Evolutionary conservation across 2,888 invertebrate genomes (phyloP), one percentile per base, ranked within the genome.

Genomic region (Eupithecia tripunctaria): DNA sequence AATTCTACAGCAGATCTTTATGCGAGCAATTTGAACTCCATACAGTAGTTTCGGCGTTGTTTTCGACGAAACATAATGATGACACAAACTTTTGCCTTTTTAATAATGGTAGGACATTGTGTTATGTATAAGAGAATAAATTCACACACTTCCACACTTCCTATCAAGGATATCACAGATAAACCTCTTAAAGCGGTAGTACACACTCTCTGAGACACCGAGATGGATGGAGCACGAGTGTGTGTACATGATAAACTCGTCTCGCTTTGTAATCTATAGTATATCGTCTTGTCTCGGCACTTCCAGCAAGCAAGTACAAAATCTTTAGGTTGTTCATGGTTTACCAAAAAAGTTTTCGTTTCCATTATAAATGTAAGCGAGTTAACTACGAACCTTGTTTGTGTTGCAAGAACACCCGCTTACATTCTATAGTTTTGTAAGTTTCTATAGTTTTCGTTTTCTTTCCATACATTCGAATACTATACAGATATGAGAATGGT

Each of bases 91-190:
- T 47, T n/a, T n/a, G n/a, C 47, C n/a, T 47, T 43, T 41, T 15
- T 41, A 41, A 15, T 43, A 43, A 6, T 43, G 18, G 15, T 41
- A 41, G 15, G 4, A 41, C 25, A 25, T 56, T 25, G 56, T 56
- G 21, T 56, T 25, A 25, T 21, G 5, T 51, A 1, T 21, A 0
- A 56, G 21, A 51, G 10, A 56, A 25, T 12, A 60, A 60, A 27
- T 60, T 60, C 29, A 60, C 14, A 60, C 60, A 29, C 60, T 60
- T 29, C 18, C 15, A 0, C 25, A 21, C 21, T 56, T 25, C 25
- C 56, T 14, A 12, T 59, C 29, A 27, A 60, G 59, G 59, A 60
- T 60, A 60, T 60, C 60, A 60, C 60, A 60, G 60, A 60, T 29
- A 29, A 60, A 60, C 29, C 29, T 18, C 60, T 12, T 21, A 51